These are phyloP conservation scores for Escarpia spicata DNA, from an alignment of 2,888 invertebrate genomes.

Conservation along the genomic window DNA sequence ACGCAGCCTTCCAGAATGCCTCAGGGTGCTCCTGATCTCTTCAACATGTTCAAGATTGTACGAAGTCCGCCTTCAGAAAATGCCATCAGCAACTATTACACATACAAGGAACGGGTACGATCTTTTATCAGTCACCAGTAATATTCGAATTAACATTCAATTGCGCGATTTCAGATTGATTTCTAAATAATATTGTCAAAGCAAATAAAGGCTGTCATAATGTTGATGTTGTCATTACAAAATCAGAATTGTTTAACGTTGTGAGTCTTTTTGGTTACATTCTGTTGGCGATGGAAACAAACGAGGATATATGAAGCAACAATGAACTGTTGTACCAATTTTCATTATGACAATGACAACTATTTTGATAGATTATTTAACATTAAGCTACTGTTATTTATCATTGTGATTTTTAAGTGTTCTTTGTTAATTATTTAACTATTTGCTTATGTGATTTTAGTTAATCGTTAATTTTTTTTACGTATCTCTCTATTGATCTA, in stretches of 20 bases:
- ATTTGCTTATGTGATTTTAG: no score
- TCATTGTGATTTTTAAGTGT: no score
- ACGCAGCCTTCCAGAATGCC: slow-evolving; percentile 50
- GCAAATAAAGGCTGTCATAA: neutral
- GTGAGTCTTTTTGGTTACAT: neutral
- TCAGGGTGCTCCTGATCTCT: slow-evolving; percentile 41
- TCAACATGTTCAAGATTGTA: slow-evolving; percentile 42
- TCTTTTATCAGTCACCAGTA: neutral
- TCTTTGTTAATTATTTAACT: no score
- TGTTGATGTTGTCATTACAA: no score
- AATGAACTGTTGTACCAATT: no score
- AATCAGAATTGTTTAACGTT: neutral
- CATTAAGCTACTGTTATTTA: no score
- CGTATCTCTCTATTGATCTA: no score
- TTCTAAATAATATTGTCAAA: neutral
- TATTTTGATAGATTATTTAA: no score
- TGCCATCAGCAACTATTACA: slow-evolving; percentile 66
- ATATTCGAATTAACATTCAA: neutral
- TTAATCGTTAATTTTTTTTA: no score
- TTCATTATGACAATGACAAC: no score
- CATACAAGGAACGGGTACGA: slow-evolving; percentile 45
- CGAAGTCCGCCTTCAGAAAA: slow-evolving; percentile 66
- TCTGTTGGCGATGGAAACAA: neutral
- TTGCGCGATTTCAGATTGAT: neutral
- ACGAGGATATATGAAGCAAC: no score